Evolutionary conservation across 2,113 vertebrate genomes (phyloP).

Genomic region (Montifringilla adamsi): DNA sequence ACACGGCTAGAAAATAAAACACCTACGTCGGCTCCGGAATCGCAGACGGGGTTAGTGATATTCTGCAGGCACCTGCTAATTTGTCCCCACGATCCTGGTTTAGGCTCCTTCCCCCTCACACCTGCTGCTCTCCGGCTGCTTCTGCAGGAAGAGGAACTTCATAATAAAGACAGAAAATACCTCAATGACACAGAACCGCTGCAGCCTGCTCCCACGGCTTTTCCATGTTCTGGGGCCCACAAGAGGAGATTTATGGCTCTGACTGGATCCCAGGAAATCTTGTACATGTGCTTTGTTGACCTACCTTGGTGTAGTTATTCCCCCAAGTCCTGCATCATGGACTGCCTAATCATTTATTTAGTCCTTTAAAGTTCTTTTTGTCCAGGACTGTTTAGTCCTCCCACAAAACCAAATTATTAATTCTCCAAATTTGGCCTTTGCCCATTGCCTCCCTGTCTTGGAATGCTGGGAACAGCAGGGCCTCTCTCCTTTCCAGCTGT

Average conservation of each 20-base stretch:
- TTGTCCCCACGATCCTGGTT: neutral
- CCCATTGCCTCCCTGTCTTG: neutral
- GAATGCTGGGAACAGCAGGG: neutral
- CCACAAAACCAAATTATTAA: neutral
- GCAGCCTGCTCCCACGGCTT: neutral
- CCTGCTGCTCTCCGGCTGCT: constrained; percentile 39
- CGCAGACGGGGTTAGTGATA: neutral
- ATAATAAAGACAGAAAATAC: neutral
- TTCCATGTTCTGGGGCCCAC: neutral
- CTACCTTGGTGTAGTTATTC: accelerated
- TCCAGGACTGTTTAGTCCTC: neutral
- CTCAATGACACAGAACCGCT: neutral
- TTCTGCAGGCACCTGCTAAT: constrained; percentile 22
- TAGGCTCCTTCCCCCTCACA: constrained; percentile 54
- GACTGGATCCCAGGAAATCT: neutral
- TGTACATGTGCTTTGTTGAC: neutral
- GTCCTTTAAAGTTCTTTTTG: neutral
- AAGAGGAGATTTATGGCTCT: neutral
- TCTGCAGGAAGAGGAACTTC: neutral
- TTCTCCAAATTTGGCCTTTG: neutral
- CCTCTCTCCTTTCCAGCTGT: neutral
- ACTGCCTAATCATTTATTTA: neutral
- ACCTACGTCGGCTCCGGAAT: neutral
- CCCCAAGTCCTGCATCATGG: neutral
- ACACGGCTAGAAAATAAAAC: constrained; percentile 51